Conservation (phyloP, 2,113 vertebrate species). For the Puma concolor region DNA sequence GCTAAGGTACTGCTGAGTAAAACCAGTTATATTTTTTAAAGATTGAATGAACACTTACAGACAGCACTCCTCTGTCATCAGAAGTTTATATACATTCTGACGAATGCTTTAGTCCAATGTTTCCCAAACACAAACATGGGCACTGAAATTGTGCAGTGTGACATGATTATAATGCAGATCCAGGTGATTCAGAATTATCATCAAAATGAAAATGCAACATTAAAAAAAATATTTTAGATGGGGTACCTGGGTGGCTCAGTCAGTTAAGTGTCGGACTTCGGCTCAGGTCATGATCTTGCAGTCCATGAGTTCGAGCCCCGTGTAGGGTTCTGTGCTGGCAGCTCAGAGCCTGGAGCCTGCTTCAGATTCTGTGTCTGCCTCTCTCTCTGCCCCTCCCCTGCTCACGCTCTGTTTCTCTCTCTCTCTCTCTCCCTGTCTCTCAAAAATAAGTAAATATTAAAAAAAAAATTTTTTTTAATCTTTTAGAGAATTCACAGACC, state of each 20-base stretch:
- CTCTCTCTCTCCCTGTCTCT: too few relatives aligned
- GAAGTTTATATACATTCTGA: not conserved
- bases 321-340: too few relatives aligned
- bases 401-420: too few relatives aligned
- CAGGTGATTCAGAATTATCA: constrained; percentile 39
- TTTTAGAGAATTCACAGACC: not conserved
- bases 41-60: not conserved
- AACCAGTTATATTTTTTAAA: constrained; percentile 33
- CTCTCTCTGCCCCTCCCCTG: too few relatives aligned
- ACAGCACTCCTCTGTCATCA: not conserved
- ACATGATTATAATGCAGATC: not conserved
- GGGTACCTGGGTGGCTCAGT: too few relatives aligned
- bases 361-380: too few relatives aligned
- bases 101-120: not conserved
- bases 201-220: not conserved
- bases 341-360: too few relatives aligned
- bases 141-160: not conserved
- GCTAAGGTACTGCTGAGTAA: not conserved
- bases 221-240: constrained; percentile 6
- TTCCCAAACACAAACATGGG: constrained; percentile 41
- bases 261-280: too few relatives aligned
- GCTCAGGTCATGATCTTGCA: too few relatives aligned
- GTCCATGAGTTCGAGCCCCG: too few relatives aligned
- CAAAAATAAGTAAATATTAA: not conserved
- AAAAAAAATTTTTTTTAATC: not conserved